Evolutionary conservation across 2,797 vertebrate species (phyloP).

Genomic region (Lepilemur septentrionalis): DNA sequence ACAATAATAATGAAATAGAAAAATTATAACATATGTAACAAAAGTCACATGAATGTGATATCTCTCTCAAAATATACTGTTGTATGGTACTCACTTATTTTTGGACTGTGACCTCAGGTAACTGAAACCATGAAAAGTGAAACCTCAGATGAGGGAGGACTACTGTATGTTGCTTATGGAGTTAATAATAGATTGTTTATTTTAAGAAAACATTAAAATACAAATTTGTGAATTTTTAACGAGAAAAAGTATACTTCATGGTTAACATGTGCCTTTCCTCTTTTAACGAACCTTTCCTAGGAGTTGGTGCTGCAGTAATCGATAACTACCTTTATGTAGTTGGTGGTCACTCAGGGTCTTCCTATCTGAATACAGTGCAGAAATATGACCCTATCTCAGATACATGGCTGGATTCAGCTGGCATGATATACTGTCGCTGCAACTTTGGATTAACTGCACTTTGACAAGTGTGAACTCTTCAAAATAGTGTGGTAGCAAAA

Average conservation of each 20-base stretch:
- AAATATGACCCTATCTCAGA: conserved; percentile 96
- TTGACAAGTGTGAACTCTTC: conserved; percentile 85
- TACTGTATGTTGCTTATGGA: background rate
- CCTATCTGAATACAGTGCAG: conserved; percentile 98
- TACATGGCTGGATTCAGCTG: conserved; percentile 96
- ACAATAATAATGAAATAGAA: background rate
- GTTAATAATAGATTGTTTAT: conserved; percentile 8
- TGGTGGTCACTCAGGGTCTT: conserved; percentile 97
- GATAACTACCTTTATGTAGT: conserved; percentile 98
- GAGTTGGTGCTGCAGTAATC: conserved; percentile 96
- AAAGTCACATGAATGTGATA: background rate
- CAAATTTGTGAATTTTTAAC: background rate
- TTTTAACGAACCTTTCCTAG: conserved; percentile 80
- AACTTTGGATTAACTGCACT: conserved; percentile 98
- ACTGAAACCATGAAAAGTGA: background rate
- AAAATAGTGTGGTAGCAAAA: conserved; percentile 72
- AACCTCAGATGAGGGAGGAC: background rate
- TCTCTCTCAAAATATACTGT: background rate
- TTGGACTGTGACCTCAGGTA: background rate
- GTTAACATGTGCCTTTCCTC: background rate
- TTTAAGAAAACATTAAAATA: conserved; percentile 52
- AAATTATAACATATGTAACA: background rate
- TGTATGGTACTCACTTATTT: background rate
- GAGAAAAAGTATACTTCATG: background rate
- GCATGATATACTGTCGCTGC: conserved; percentile 98